Evolutionary conservation across 2,113 vertebrate species (phyloP).

Genomic region (Caracal caracal): DNA sequence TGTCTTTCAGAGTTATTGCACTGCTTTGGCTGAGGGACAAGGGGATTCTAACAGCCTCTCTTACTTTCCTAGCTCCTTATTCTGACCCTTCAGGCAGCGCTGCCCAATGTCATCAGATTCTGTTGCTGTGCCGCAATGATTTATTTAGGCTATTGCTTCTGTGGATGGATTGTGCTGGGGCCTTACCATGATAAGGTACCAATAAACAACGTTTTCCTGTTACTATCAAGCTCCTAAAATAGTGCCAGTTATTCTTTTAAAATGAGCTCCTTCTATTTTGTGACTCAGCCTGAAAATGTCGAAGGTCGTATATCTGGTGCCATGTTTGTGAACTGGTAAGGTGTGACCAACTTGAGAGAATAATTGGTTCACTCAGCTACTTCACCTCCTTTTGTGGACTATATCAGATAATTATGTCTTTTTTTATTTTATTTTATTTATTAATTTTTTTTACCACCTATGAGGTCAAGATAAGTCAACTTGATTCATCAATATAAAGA

Average conservation of each 20-base stretch:
- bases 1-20: conserved; percentile 67
- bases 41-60: conserved; percentile 74
- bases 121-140: conserved; percentile 96
- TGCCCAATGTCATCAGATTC: conserved; percentile 94
- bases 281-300: background rate
- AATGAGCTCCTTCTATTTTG: background rate
- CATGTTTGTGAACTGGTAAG: background rate
- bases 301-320: background rate
- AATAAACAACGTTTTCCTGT: background rate
- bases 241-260: conserved; percentile 2
- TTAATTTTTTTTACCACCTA: background rate
- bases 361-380: background rate
- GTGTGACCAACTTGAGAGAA: background rate
- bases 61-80: conserved; percentile 88
- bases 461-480: background rate
- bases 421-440: background rate
- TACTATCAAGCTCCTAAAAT: background rate
- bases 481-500: background rate
- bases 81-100: conserved; percentile 91
- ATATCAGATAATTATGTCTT: background rate
- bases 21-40: conserved; percentile 15
- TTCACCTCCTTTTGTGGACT: background rate
- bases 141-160: conserved; percentile 97
- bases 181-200: conserved; percentile 96
- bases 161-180: conserved; percentile 97